These are phyloP conservation scores for Melitaea cinxia DNA, from an alignment of 1,140 invertebrate genomes.

Conservation along the genomic window DNA sequence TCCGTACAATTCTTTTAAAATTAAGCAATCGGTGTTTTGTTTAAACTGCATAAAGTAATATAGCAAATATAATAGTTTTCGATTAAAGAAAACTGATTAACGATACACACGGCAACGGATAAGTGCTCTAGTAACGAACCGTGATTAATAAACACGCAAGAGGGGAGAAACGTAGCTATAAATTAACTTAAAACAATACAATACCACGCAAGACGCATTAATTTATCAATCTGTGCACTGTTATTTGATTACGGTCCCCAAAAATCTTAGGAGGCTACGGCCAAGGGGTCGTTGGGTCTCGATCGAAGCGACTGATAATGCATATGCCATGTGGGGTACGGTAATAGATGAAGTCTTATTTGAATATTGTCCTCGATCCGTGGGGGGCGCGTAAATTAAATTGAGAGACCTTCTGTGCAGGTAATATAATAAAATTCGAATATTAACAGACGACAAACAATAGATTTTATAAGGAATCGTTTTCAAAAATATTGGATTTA, in stretches of 20 bases:
- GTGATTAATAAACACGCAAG: neutral
- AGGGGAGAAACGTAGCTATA: neutral
- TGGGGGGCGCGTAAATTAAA: slow-evolving; percentile 78
- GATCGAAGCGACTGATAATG: slow-evolving; percentile 75
- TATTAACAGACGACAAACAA: slow-evolving; percentile 34
- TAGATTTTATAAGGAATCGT: slow-evolving; percentile 31
- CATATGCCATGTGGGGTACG: slow-evolving; percentile 61
- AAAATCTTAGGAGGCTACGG: slow-evolving; percentile 47
- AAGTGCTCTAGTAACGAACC: neutral
- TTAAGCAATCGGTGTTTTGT: no score
- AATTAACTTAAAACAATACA: slow-evolving; percentile 13
- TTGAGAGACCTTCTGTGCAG: slow-evolving; percentile 63
- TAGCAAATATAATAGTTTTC: neutral
- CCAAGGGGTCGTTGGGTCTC: slow-evolving; percentile 50
- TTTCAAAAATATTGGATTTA: slow-evolving; percentile 20
- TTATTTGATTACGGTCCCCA: slow-evolving; percentile 38
- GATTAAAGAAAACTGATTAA: neutral
- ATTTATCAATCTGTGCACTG: slow-evolving; percentile 31
- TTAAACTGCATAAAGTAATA: no score
- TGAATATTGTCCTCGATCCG: slow-evolving; percentile 76
- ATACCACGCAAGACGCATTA: slow-evolving; percentile 5
- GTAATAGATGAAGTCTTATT: slow-evolving; percentile 80
- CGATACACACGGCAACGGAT: neutral
- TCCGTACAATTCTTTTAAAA: no score
- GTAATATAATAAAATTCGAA: slow-evolving; percentile 41